Evolutionary conservation across 2,113 vertebrate species (phyloP).

Genomic region (Smithornis capensis): DNA sequence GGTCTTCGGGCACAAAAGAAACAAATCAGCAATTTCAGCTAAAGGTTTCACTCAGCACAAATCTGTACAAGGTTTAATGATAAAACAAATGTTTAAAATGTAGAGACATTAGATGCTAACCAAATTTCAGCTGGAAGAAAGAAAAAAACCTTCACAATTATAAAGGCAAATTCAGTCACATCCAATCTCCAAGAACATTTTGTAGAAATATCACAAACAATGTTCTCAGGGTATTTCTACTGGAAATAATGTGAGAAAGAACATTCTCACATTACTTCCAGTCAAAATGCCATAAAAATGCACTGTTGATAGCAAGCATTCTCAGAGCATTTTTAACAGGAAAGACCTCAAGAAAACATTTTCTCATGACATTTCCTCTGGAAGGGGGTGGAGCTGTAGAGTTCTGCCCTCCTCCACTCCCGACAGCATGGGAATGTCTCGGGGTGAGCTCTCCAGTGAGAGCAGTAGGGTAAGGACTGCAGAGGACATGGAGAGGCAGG

Average conservation of each 20-base stretch:
- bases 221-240: slow-evolving; percentile 63
- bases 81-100: slow-evolving; percentile 24
- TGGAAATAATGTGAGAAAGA: slow-evolving; percentile 69
- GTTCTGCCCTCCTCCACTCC: slow-evolving; percentile 5
- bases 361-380: slow-evolving; percentile 75
- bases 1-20: slow-evolving; percentile 31
- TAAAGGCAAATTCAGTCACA: slow-evolving; percentile 28
- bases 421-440: slow-evolving; percentile 57
- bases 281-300: slow-evolving; percentile 69
- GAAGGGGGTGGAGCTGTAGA: slow-evolving; percentile 59
- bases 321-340: slow-evolving; percentile 58
- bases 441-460: slow-evolving; percentile 53
- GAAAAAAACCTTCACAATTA: background rate
- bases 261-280: slow-evolving; percentile 68
- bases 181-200: slow-evolving; percentile 16
- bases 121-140: slow-evolving; percentile 11
- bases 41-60: slow-evolving; percentile 37
- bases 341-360: slow-evolving; percentile 65
- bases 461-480: background rate
- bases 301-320: slow-evolving; percentile 53
- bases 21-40: slow-evolving; percentile 14
- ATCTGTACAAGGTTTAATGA: slow-evolving; percentile 12
- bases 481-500: background rate
- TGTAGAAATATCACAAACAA: slow-evolving; percentile 42
- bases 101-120: background rate